Base-by-base conservation (phyloP, 2,797 vertebrate genomes). In the Falco rusticolus region DNA sequence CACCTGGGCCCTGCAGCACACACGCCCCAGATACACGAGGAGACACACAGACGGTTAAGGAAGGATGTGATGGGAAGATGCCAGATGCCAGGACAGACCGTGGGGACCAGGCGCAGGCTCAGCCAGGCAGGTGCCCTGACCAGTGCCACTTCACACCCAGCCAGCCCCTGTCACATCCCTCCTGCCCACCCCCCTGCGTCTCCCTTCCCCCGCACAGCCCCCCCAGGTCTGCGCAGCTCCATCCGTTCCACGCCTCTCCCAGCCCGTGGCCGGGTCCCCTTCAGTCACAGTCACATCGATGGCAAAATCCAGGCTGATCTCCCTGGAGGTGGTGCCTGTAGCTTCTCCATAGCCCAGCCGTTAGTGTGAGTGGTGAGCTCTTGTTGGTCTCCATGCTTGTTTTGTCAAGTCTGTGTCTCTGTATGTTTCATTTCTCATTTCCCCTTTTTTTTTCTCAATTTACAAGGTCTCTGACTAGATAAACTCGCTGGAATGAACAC, bases 241-340 rank as follows among this genome's bases (percentile, higher is more conserved):
- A 3, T 21, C 59, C 8, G 10, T 34, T 34, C 31, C 2, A 3
- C 19, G n/a, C 9, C 19, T 3, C 9, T 41, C 16, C 41, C 29
- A 63, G 29, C 29, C 64, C 3, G 0, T 61, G 47, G 8, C 22
- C 1, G 1, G 8, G 8, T 53, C n/a, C 16, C 31, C 37, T 24
- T 47, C 2, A 3, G 45, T 59, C n/a, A 39, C 28, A 47, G 1
- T 29, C 4, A 1, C 25, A 41, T 39, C 34, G 11, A n/a, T 57
- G 16, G 13, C 34, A 24, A 65, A 75, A 16, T 33, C 33, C 60
- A 60, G 29, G 31, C 8, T 50, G 34, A 64, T 34, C 31, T 48
- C 68, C 26, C 64, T 39, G 47, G 39, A 64, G 57, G 21, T 31
- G 11, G 19, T 20, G 10, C 16, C 26, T 41, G 13, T 7, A 19